These are phyloP conservation scores for Phasia obesa DNA, from an alignment of 2,888 invertebrate species.

Conservation along the genomic window DNA sequence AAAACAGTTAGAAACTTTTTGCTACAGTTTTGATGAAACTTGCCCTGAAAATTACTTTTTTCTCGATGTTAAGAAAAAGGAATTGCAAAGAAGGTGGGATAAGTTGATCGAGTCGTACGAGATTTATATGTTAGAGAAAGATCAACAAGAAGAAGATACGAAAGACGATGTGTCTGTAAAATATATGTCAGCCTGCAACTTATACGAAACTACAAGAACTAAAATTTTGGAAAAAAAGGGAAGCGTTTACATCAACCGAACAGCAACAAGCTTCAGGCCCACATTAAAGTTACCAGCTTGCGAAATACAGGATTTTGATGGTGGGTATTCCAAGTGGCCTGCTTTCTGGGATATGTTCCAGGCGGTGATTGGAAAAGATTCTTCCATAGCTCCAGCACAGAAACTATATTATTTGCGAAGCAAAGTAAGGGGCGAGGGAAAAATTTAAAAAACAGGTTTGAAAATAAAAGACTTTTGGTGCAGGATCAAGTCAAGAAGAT, in stretches of 20 bases:
- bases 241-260: background rate
- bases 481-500: slow-evolving; percentile 38
- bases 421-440: slow-evolving; percentile 35
- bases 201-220: background rate
- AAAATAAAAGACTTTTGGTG: slow-evolving; percentile 34
- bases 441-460: slow-evolving; percentile 24
- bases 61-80: background rate
- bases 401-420: too few species aligned
- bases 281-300: too few species aligned
- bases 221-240: slow-evolving; percentile 6
- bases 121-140: background rate
- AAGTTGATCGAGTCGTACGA: slow-evolving; percentile 15
- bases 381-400: background rate
- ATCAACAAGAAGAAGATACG: background rate
- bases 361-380: too few species aligned
- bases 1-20: too few species aligned
- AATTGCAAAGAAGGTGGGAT: background rate
- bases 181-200: background rate
- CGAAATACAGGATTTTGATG: too few species aligned
- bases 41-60: too few species aligned
- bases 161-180: background rate
- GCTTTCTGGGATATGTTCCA: too few species aligned
- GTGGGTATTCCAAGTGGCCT: too few species aligned
- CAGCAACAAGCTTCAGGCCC: background rate
- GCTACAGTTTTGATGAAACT: too few species aligned